These are phyloP conservation scores for Podabrus alpinus DNA, from an alignment of 2,888 invertebrate genomes.

Conservation along the genomic window DNA sequence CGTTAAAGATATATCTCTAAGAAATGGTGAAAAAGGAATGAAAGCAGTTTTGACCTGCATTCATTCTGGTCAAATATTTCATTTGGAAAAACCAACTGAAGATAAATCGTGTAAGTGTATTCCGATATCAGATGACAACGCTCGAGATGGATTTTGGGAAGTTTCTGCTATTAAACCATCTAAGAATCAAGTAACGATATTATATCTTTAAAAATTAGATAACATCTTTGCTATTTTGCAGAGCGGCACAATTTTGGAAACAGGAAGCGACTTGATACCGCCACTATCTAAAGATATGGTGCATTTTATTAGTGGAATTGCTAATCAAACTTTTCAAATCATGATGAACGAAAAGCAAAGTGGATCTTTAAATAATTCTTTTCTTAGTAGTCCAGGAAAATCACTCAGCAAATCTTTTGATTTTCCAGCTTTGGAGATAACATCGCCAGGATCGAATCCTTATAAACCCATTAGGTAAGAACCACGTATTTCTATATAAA, in stretches of 20 bases:
- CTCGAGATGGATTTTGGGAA: conserved; percentile 23
- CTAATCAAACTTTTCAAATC: background rate
- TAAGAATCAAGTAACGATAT: conserved; percentile 3
- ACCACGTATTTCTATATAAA: background rate
- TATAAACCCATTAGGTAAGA: background rate
- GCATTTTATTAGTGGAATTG: background rate
- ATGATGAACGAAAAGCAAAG: background rate
- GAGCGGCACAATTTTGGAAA: conserved; percentile 45
- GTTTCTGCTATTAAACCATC: conserved; percentile 15
- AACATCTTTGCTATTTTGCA: background rate
- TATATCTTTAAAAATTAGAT: background rate
- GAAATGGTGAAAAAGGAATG: conserved; percentile 14
- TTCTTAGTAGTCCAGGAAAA: background rate
- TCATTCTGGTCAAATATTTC: conserved; percentile 23
- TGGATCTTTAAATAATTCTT: background rate
- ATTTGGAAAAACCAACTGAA: conserved; percentile 18
- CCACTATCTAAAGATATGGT: conserved; percentile 49
- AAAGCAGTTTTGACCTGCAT: conserved; percentile 17
- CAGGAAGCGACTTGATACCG: conserved; percentile 55
- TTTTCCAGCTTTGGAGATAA: background rate
- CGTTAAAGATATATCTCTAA: conserved; percentile 6
- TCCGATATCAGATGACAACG: background rate
- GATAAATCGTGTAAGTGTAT: conserved; percentile 15
- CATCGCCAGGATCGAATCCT: background rate
- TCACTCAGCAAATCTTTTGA: background rate